Percentiles rank a stretch among this genome's conserved stretches.
Evolutionary conservation across 2,797 vertebrate species (phyloP).

Genomic region (Prunella strophiata): DNA sequence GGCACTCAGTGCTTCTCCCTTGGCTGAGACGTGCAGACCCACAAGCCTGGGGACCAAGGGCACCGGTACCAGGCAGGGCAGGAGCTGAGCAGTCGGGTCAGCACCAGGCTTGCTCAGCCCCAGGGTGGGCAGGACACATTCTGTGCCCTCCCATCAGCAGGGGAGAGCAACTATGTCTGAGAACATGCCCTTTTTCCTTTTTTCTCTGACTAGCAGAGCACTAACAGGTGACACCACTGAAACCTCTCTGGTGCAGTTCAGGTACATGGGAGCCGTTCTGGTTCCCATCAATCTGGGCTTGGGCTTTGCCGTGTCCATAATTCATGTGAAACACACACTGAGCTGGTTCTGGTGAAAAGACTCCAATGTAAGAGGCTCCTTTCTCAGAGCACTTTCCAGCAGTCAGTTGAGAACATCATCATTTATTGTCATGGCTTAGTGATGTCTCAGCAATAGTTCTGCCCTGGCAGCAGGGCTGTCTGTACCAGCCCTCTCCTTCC

Average conservation of each 20-base stretch:
- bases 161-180: neutral
- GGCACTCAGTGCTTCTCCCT: neutral
- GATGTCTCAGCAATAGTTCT: neutral
- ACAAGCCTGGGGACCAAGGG: accelerated
- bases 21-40: neutral
- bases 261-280: accelerated
- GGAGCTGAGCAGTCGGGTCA: accelerated
- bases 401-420: neutral
- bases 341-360: neutral
- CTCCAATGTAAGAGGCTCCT: neutral
- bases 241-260: neutral
- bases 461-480: neutral
- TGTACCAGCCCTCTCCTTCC: neutral
- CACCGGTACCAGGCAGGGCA: neutral
- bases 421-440: neutral
- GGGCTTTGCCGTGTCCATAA: neutral
- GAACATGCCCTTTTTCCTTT: neutral
- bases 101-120: accelerated
- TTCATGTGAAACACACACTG: neutral
- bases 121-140: accelerated
- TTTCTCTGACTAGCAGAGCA: neutral
- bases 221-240: neutral
- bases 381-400: neutral
- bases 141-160: accelerated
- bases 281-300: neutral